phyloP scores from a whole-genome alignment of 2,888 invertebrate genomes.

The Melanophora roralis region DNA sequence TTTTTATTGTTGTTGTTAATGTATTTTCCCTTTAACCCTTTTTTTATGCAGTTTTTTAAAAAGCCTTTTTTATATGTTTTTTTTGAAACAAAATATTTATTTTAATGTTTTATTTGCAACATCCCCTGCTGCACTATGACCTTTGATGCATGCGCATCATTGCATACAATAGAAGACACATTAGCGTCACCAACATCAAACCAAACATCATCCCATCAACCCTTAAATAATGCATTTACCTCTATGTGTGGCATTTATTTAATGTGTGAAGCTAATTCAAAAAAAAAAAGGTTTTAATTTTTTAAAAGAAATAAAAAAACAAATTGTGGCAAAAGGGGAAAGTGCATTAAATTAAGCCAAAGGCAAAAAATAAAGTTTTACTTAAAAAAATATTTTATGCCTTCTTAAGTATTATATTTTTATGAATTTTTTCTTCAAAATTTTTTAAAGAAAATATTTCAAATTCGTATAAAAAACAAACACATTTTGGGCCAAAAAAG shows the following conservation, averaged over 20 bases:
- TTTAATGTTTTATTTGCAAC: conserved; percentile 16
- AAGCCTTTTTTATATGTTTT: not conserved
- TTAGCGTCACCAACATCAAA: not conserved
- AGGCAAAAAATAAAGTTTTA: too few relatives aligned
- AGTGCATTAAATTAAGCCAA: too few relatives aligned
- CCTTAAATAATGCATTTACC: conserved; percentile 44
- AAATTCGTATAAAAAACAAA: too few relatives aligned
- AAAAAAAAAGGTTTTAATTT: not conserved
- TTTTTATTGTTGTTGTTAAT: not conserved
- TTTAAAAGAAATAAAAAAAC: too few relatives aligned
- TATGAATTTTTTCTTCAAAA: too few relatives aligned
- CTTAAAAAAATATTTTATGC: too few relatives aligned
- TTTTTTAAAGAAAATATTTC: too few relatives aligned
- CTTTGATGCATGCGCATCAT: conserved; percentile 62
- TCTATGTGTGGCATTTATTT: not conserved
- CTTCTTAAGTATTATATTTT: too few relatives aligned
- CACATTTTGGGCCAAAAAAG: too few relatives aligned
- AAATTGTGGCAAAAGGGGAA: too few relatives aligned
- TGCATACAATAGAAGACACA: conserved; percentile 44
- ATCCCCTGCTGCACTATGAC: conserved; percentile 61
- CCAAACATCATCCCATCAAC: conserved; percentile 21
- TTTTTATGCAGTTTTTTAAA: conserved; percentile 39
- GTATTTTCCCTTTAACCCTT: conserved; percentile 33
- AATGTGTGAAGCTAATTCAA: not conserved
- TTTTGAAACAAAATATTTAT: not conserved